Evolutionary conservation across 1,140 invertebrate species (phyloP).

Genomic region (Octopus sinensis): DNA sequence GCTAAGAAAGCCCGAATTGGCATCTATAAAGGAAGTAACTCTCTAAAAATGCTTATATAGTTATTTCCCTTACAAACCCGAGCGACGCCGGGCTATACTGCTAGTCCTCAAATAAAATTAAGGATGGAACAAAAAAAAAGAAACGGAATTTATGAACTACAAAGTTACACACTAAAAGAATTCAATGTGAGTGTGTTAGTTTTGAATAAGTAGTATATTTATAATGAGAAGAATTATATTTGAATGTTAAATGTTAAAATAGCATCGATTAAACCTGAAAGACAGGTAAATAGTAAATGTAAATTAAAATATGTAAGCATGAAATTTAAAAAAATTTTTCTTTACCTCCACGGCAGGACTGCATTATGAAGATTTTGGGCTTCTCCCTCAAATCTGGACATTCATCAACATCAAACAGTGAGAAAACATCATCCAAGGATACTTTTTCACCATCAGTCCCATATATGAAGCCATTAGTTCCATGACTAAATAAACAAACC

Average conservation of each 20-base stretch:
- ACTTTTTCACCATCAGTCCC: constrained; percentile 49
- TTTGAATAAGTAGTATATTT: background rate
- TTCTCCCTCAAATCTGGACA: constrained; percentile 45
- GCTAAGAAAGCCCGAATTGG: too few species aligned
- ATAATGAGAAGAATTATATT: background rate
- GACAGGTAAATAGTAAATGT: background rate
- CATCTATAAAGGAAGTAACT: too few species aligned
- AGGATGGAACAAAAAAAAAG: background rate
- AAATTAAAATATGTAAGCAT: background rate
- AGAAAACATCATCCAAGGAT: constrained; percentile 43
- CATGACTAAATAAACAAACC: constrained; percentile 50
- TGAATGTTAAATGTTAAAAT: background rate
- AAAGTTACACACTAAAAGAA: background rate
- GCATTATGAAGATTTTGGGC: constrained; percentile 54
- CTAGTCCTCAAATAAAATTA: background rate
- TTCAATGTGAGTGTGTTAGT: background rate
- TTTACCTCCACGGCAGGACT: constrained; percentile 54
- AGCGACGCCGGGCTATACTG: too few species aligned
- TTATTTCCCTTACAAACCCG: too few species aligned
- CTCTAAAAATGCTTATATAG: too few species aligned
- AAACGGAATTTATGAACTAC: too few species aligned
- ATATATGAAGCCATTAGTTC: constrained; percentile 48
- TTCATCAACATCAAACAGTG: constrained; percentile 47
- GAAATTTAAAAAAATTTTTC: background rate
- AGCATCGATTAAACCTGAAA: background rate